phyloP scores from a whole-genome alignment of 2,888 invertebrate species.

The Smittia aterrima region DNA sequence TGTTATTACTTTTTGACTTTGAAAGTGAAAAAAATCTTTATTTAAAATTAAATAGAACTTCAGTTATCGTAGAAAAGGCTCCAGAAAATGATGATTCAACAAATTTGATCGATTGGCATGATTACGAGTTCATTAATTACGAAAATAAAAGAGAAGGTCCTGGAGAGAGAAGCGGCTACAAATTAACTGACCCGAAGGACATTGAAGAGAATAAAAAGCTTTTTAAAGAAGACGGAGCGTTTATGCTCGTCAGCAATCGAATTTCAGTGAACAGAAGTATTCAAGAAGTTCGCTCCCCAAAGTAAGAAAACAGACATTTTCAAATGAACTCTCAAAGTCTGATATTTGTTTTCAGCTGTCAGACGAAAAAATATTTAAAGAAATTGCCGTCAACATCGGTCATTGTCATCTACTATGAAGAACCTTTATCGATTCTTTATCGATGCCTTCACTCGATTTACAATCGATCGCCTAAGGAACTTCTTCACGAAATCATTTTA shows the following conservation, averaged over 20 bases:
- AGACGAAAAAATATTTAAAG: constrained; percentile 17
- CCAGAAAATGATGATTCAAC: no score
- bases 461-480: constrained; percentile 7
- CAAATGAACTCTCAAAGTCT: background rate
- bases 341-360: background rate
- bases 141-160: constrained; percentile 3
- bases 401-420: constrained; percentile 20
- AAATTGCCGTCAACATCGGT: constrained; percentile 22
- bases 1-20: no score
- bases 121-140: no score
- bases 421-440: background rate
- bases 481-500: constrained; percentile 52
- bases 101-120: no score
- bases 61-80: no score
- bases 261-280: constrained; percentile 22
- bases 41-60: no score
- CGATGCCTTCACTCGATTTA: constrained; percentile 14
- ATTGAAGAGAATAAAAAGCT: background rate
- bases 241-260: background rate
- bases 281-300: background rate
- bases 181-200: background rate
- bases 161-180: constrained; percentile 6
- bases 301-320: background rate
- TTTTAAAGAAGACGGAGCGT: background rate
- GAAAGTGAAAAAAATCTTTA: no score